A percentile compares a stretch with the other conserved stretches of the same genome.
phyloP scores from a whole-genome alignment of 2,113 vertebrate genomes.

The Macrotus californicus region DNA sequence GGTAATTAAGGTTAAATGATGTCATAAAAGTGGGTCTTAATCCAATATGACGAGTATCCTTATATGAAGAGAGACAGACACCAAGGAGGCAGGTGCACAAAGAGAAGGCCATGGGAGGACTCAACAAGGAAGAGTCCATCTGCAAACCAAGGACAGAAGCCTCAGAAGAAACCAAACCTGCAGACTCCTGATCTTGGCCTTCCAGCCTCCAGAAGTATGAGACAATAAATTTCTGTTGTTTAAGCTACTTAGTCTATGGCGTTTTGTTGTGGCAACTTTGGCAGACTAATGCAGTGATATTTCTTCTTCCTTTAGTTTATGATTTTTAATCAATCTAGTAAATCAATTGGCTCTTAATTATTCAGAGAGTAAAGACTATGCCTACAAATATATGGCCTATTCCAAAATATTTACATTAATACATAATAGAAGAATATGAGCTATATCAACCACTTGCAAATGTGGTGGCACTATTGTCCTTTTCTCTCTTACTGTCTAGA shows the following conservation, averaged over 20 bases:
- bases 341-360: not conserved
- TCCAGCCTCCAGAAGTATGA: not conserved
- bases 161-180: not conserved
- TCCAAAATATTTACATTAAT: not conserved
- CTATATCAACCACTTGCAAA: not conserved
- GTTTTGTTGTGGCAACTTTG: not conserved
- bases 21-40: not conserved
- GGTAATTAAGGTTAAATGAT: not conserved
- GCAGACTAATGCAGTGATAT: not conserved
- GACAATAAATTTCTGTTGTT: not conserved
- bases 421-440: not conserved
- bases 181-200: not conserved
- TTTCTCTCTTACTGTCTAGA: not conserved
- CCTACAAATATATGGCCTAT: not conserved
- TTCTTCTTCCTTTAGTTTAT: not conserved
- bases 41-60: not conserved
- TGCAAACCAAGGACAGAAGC: not conserved
- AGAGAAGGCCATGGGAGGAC: not conserved
- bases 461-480: not conserved
- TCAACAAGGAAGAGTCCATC: not conserved
- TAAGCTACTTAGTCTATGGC: not conserved
- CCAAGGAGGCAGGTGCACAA: not conserved
- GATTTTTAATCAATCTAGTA: not conserved
- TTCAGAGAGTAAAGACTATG: not conserved
- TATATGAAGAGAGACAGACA: not conserved